Conservation (phyloP, 1,140 invertebrate species). For the Zaprionus nigranus region DNA sequence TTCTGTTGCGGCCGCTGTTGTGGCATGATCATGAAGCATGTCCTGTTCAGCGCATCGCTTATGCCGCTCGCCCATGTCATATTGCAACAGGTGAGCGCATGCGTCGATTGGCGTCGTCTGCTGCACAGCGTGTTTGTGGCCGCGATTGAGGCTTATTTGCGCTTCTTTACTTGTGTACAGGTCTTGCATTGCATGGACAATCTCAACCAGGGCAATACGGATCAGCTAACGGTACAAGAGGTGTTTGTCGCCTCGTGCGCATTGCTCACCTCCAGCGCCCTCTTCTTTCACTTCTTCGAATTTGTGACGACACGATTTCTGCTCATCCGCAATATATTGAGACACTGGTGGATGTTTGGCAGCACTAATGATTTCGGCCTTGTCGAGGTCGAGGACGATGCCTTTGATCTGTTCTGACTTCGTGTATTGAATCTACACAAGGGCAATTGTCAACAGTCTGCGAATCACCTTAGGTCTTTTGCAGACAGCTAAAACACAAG, state of each 20-base stretch:
- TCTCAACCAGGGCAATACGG: conserved; percentile 69
- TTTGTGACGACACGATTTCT: conserved; percentile 75
- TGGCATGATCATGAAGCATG: conserved; percentile 69
- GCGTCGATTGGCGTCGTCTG: conserved; percentile 1
- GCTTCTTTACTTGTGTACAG: conserved; percentile 53
- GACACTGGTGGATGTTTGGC: conserved; percentile 82
- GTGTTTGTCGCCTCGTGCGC: conserved; percentile 74
- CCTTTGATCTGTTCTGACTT: conserved; percentile 70
- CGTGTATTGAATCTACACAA: neutral
- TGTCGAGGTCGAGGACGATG: conserved; percentile 71
- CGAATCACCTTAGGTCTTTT: too few relatives aligned
- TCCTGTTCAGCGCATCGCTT: conserved; percentile 68
- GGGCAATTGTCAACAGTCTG: neutral
- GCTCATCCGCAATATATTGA: conserved; percentile 72
- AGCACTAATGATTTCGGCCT: conserved; percentile 70
- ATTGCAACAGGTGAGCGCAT: conserved; percentile 69
- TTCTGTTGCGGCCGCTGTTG: conserved; percentile 71
- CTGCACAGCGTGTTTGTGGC: neutral
- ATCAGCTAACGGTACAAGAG: conserved; percentile 69
- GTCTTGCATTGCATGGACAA: conserved; percentile 81
- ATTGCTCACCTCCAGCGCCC: conserved; percentile 72
- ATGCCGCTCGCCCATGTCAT: conserved; percentile 75
- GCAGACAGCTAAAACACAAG: neutral
- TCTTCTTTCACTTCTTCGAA: conserved; percentile 81
- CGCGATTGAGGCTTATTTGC: conserved; percentile 34